Conservation (phyloP, 2,797 vertebrate species). For the Echiichthys vipera region DNA sequence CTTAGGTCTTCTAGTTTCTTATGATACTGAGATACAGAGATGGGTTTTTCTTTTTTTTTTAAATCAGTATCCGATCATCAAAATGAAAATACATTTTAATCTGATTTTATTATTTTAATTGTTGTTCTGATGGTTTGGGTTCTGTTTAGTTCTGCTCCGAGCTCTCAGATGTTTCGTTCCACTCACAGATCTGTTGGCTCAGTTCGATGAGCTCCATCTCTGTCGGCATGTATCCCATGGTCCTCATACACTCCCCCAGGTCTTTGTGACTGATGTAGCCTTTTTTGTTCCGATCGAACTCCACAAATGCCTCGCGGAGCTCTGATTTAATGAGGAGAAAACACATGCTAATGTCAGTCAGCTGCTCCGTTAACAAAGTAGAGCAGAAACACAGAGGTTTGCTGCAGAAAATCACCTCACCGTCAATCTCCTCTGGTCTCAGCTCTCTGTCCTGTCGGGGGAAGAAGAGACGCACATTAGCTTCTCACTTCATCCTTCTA, state of each 20-base stretch:
- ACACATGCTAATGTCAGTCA: neutral
- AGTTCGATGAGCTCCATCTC: constrained; percentile 99
- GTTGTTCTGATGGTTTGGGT: neutral
- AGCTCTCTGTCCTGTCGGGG: constrained; percentile 83
- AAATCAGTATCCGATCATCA: too few species aligned
- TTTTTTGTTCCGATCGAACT: constrained; percentile 92
- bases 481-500: neutral
- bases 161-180: neutral
- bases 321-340: constrained; percentile 79
- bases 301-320: constrained; percentile 92
- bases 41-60: too few species aligned
- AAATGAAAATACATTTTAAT: too few species aligned
- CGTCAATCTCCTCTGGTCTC: constrained; percentile 85
- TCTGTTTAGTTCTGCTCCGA: neutral
- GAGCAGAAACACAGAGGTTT: neutral
- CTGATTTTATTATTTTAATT: too few species aligned
- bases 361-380: neutral
- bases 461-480: constrained; percentile 38
- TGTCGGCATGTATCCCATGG: constrained; percentile 98
- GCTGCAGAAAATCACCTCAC: constrained; percentile 59
- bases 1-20: too few species aligned
- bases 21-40: too few species aligned
- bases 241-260: constrained; percentile 97
- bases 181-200: constrained; percentile 94
- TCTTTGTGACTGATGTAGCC: constrained; percentile 93